phyloP scores from a whole-genome alignment of 2,888 invertebrate species.

The Ennomos fuscantarius region DNA sequence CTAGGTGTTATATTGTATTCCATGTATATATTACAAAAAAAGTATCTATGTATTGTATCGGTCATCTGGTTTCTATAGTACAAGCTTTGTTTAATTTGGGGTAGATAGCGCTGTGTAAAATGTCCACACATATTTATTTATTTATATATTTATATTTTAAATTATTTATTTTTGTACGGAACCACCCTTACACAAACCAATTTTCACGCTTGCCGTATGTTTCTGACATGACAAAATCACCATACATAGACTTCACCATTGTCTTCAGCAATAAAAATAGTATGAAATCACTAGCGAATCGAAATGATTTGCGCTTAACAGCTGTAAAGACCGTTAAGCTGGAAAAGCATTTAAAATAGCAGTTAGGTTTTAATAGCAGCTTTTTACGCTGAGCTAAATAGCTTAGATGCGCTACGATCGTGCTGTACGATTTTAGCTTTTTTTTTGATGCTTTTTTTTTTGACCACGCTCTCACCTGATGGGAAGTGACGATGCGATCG shows the following conservation, averaged over 20 bases:
- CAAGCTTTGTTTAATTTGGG: too few relatives aligned
- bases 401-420: constrained; percentile 4
- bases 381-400: constrained; percentile 12
- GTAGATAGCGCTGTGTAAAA: too few relatives aligned
- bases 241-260: constrained; percentile 39
- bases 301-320: constrained; percentile 24
- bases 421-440: constrained; percentile 14
- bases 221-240: constrained; percentile 26
- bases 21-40: too few relatives aligned
- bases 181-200: constrained; percentile 3
- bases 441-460: constrained; percentile 1
- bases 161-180: constrained; percentile 9
- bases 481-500: too few relatives aligned
- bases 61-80: too few relatives aligned
- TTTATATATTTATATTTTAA: too few relatives aligned
- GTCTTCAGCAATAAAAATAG: constrained; percentile 34
- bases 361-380: constrained; percentile 7
- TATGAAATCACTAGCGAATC: constrained; percentile 26
- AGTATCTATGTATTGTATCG: too few relatives aligned
- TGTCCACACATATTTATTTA: too few relatives aligned
- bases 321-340: constrained; percentile 18
- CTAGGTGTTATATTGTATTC: too few relatives aligned
- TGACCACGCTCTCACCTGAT: too few relatives aligned
- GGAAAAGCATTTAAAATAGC: constrained; percentile 15
- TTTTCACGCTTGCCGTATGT: constrained; percentile 16